phyloP scores from a whole-genome alignment of 2,797 vertebrate species.

The Pelobates cultripes region DNA sequence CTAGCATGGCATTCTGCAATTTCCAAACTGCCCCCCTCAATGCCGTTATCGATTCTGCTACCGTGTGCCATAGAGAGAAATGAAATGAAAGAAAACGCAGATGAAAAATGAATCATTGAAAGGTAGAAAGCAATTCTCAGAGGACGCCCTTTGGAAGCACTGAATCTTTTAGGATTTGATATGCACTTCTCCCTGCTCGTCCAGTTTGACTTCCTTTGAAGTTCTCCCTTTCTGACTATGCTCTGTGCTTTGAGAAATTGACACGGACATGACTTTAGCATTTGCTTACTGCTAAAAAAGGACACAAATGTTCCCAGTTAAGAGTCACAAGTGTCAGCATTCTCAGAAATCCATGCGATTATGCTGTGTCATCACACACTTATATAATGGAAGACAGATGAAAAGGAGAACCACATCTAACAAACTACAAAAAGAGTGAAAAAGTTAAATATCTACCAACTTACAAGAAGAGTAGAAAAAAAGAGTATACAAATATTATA shows the following conservation, averaged over 20 bases:
- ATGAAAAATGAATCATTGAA: slow-evolving; percentile 69
- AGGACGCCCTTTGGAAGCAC: slow-evolving; percentile 62
- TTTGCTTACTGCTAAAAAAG: slow-evolving; percentile 6
- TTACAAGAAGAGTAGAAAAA: too few species aligned
- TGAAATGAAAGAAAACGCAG: slow-evolving; percentile 65
- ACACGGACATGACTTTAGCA: slow-evolving; percentile 7
- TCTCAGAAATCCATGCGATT: slow-evolving; percentile 8
- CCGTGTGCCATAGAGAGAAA: slow-evolving; percentile 59
- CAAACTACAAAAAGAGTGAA: too few species aligned
- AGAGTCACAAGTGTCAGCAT: slow-evolving; percentile 7
- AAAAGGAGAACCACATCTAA: too few species aligned
- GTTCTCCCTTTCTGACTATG: slow-evolving; percentile 32
- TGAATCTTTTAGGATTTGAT: slow-evolving; percentile 58
- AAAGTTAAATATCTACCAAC: too few species aligned
- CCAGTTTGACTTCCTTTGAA: slow-evolving; percentile 61
- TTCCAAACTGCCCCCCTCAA: slow-evolving; percentile 8
- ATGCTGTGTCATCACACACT: neutral
- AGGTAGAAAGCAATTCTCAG: slow-evolving; percentile 52
- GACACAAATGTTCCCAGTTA: slow-evolving; percentile 28
- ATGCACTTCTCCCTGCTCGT: slow-evolving; percentile 57
- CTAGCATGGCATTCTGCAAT: slow-evolving; percentile 22
- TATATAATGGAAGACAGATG: neutral
- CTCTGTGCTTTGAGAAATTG: slow-evolving; percentile 45
- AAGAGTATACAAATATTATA: too few species aligned
- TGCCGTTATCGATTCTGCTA: slow-evolving; percentile 56